A percentile compares a stretch with the other conserved stretches of the same genome.
Conservation (phyloP, 2,797 vertebrate species). For the Pseudochirops cupreus region DNA sequence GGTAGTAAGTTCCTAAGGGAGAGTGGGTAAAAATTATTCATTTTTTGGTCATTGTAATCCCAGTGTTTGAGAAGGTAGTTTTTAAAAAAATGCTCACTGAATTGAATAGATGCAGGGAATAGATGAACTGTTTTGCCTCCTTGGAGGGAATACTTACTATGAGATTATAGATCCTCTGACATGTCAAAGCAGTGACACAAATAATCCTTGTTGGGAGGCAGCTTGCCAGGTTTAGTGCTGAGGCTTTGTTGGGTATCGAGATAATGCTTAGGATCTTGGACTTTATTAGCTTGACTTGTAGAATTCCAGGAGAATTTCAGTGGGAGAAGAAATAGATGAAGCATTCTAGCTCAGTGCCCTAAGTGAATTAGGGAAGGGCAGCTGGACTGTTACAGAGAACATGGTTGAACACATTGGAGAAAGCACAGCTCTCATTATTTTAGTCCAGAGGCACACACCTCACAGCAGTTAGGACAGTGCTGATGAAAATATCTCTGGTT, state of each 20-base stretch:
- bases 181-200: neutral
- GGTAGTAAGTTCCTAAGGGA: neutral
- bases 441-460: neutral
- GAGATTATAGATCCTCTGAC: neutral
- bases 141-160: neutral
- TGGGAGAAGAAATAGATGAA: neutral
- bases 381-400: accelerated
- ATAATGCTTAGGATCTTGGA: neutral
- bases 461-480: neutral
- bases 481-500: neutral
- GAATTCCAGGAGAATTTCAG: neutral
- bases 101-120: neutral
- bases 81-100: neutral
- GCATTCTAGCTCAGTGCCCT: neutral
- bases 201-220: neutral
- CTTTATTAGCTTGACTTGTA: neutral
- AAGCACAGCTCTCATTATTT: neutral
- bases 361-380: neutral
- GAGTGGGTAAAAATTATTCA: neutral
- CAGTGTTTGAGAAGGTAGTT: neutral
- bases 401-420: neutral
- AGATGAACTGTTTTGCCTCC: neutral
- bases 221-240: neutral
- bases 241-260: neutral
- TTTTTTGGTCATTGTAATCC: neutral